Percentiles rank a stretch among this genome's conserved stretches.
These are phyloP conservation scores for Allygus modestus DNA, from an alignment of 2,888 invertebrate species.

Conservation along the genomic window DNA sequence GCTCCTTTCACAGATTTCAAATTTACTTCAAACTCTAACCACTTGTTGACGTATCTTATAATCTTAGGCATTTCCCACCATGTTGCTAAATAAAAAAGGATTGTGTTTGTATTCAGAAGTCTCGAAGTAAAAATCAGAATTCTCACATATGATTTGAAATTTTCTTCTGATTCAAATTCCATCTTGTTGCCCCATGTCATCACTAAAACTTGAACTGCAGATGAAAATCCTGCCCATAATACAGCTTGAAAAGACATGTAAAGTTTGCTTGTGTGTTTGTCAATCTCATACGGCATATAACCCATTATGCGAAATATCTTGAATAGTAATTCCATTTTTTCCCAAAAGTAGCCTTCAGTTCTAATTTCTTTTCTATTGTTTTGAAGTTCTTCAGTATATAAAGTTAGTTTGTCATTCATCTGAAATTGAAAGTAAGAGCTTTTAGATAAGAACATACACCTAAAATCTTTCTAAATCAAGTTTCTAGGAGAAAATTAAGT, in stretches of 20 bases:
- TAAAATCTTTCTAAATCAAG: too few species aligned
- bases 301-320: slow-evolving; percentile 31
- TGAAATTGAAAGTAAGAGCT: slow-evolving; percentile 8
- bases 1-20: not conserved
- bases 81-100: not conserved
- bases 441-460: too few species aligned
- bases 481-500: too few species aligned
- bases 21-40: slow-evolving; percentile 10
- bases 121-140: not conserved
- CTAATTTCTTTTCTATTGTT: not conserved
- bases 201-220: not conserved
- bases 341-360: not conserved
- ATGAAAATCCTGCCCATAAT: slow-evolving; percentile 9
- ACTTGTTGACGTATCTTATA: not conserved
- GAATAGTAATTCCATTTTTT: not conserved
- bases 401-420: not conserved
- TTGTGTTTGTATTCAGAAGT: not conserved
- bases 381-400: not conserved
- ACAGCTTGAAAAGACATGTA: not conserved
- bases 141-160: slow-evolving; percentile 2
- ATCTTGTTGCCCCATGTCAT: slow-evolving; percentile 9
- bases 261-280: not conserved
- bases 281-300: not conserved
- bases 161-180: not conserved
- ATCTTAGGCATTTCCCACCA: slow-evolving; percentile 39